Base-by-base conservation (phyloP, 2,113 vertebrate genomes). In the Rhineura floridana region DNA sequence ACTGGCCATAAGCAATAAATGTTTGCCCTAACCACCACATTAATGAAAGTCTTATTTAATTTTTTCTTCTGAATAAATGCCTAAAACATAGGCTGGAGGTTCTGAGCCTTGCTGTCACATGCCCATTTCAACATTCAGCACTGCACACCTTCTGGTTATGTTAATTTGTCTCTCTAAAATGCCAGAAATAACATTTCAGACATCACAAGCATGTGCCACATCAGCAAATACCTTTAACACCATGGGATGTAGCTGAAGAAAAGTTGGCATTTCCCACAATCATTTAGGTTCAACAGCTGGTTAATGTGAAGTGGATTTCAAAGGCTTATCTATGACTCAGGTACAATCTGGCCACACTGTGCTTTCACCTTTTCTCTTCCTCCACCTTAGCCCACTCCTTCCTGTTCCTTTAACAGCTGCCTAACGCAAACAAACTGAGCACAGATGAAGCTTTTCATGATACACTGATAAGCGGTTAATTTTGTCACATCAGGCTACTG, bases 181-280 rank as follows among this genome's bases (percentile, higher is more conserved):
- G 23, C 63, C 3, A 30, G 30, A 0, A 1, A 87, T 84, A 67
- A 89, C 2, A 17, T 72, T 70, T 17, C 42, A 69, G 81, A 84
- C 28, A 72, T 52, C 19, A 84, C 90, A 62, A 62, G 88, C 82
- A 86, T 76, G 78, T 80, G 70, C n/a, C 70, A 19, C 50, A 33
- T 46, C 10, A 1, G 3, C 81, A n/a, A 50, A 85, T 0, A 28
- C 33, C 0, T 2, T 15, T 1, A 25, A 25, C 0, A 0, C 52
- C 0, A 0, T 4, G 73, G 28, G 30, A 70, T 2, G 0, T 46
- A 25, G 62, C 73, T 36, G 42, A 9, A 11, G 0, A 3, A 86
- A 81, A 36, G 1, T 25, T 36, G 28, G 0, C 63, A 77, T 67
- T 79, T 0, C 0, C 46, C 33, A 72, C 75, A 65, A 91, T 77